Evolutionary conservation across 2,113 vertebrate genomes (phyloP).

Genomic region (Turnix velox): DNA sequence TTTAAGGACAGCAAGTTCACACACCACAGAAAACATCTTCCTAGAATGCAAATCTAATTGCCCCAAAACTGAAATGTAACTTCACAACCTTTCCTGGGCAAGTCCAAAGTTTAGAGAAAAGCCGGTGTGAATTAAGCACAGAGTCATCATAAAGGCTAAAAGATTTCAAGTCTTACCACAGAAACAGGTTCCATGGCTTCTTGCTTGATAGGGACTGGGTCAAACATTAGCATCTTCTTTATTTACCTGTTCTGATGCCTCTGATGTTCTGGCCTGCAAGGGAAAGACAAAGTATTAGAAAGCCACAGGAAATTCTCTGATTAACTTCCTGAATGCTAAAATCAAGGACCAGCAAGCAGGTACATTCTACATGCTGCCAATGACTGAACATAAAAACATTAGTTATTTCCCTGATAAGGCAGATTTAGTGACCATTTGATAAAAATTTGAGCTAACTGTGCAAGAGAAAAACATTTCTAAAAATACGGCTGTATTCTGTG

Average conservation of each 20-base stretch:
- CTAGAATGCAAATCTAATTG: background rate
- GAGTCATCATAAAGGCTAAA: background rate
- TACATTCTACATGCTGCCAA: background rate
- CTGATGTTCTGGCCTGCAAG: constrained; percentile 36
- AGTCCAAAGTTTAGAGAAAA: background rate
- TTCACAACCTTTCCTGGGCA: background rate
- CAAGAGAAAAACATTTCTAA: background rate
- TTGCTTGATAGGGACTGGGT: constrained; percentile 89
- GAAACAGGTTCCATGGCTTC: constrained; percentile 87
- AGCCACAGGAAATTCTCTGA: background rate
- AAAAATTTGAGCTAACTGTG: background rate
- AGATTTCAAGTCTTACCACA: constrained; percentile 76
- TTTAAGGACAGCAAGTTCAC: background rate
- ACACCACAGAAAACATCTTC: background rate
- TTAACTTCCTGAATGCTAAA: background rate
- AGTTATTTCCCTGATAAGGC: background rate
- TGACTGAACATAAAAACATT: background rate
- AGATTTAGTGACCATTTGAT: background rate
- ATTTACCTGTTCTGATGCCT: constrained; percentile 33
- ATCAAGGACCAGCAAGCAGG: background rate
- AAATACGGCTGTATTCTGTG: background rate
- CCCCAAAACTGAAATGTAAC: background rate
- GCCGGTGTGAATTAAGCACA: background rate
- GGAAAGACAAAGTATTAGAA: background rate
- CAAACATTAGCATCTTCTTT: constrained; percentile 95